Conservation (phyloP, 2,888 invertebrate genomes). For the Dorcus parallelipipedus region DNA sequence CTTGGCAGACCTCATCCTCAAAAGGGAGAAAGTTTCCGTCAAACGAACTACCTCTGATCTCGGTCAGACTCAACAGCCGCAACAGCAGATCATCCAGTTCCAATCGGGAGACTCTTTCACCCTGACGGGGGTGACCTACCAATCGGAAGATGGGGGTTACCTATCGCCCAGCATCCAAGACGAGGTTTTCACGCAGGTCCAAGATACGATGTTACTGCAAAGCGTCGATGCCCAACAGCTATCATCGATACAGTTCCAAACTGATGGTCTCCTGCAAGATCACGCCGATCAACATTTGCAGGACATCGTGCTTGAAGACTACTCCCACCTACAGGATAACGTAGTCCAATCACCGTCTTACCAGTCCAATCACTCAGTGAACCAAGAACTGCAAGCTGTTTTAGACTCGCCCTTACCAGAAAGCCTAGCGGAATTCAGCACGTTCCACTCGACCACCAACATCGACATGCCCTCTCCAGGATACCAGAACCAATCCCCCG, state of each 20-base stretch:
- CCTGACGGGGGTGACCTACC: slow-evolving; percentile 60
- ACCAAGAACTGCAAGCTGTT: slow-evolving; percentile 72
- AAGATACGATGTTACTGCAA: slow-evolving; percentile 67
- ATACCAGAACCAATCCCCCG: slow-evolving; percentile 48
- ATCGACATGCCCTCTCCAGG: slow-evolving; percentile 49
- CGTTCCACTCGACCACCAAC: slow-evolving; percentile 61
- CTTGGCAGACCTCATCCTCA: slow-evolving; percentile 71
- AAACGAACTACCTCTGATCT: slow-evolving; percentile 74
- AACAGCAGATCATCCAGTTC: slow-evolving; percentile 57
- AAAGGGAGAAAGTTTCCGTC: slow-evolving; percentile 68
- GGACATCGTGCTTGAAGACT: slow-evolving; percentile 62
- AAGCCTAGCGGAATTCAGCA: slow-evolving; percentile 77
- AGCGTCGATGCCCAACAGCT: slow-evolving; percentile 62
- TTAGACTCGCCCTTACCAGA: slow-evolving; percentile 76
- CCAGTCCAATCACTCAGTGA: slow-evolving; percentile 54
- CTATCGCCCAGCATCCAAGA: slow-evolving; percentile 67
- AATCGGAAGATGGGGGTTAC: slow-evolving; percentile 58
- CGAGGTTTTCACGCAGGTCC: slow-evolving; percentile 72
- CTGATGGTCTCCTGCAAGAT: slow-evolving; percentile 57
- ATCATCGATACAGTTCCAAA: slow-evolving; percentile 48
- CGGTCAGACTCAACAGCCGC: slow-evolving; percentile 57
- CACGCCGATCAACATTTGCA: slow-evolving; percentile 63
- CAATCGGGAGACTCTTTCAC: slow-evolving; percentile 62
- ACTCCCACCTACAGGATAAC: slow-evolving; percentile 57
- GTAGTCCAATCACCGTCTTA: slow-evolving; percentile 53